phyloP scores from a whole-genome alignment of 2,888 invertebrate species.

The Melinaea marsaeus region DNA sequence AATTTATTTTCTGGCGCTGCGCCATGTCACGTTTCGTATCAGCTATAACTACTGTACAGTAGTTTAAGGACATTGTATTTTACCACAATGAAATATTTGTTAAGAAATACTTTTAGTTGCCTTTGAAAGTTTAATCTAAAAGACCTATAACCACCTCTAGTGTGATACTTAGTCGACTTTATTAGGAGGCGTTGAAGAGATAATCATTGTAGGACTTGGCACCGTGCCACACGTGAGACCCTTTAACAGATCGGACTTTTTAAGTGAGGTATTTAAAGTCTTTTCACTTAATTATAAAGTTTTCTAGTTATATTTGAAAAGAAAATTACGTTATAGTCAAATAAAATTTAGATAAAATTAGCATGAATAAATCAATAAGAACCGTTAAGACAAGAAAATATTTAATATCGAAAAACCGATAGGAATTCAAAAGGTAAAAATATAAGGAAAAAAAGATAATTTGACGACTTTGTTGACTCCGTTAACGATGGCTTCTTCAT shows the following conservation, averaged over 20 bases:
- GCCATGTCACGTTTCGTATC: background rate
- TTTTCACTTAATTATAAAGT: constrained; percentile 1
- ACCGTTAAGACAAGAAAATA: too few relatives aligned
- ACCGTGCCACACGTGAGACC: background rate
- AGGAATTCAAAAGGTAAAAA: background rate
- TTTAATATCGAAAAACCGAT: too few relatives aligned
- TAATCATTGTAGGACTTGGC: background rate
- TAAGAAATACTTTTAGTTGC: too few relatives aligned
- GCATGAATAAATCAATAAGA: too few relatives aligned
- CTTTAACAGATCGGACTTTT: constrained; percentile 5
- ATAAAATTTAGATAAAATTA: too few relatives aligned
- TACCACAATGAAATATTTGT: too few relatives aligned
- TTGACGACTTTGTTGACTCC: constrained; percentile 3
- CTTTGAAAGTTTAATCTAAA: too few relatives aligned
- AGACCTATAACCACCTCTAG: too few relatives aligned
- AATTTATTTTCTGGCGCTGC: background rate
- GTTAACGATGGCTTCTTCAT: constrained; percentile 1
- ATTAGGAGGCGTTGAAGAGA: background rate
- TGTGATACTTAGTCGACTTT: too few relatives aligned
- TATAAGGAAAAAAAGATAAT: constrained; percentile 3
- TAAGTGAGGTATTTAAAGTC: background rate
- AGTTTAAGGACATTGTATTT: background rate
- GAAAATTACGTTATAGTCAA: too few relatives aligned
- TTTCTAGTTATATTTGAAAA: background rate
- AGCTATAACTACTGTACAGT: background rate